phyloP scores from a whole-genome alignment of 2,113 vertebrate species.

The Myocastor coypus region DNA sequence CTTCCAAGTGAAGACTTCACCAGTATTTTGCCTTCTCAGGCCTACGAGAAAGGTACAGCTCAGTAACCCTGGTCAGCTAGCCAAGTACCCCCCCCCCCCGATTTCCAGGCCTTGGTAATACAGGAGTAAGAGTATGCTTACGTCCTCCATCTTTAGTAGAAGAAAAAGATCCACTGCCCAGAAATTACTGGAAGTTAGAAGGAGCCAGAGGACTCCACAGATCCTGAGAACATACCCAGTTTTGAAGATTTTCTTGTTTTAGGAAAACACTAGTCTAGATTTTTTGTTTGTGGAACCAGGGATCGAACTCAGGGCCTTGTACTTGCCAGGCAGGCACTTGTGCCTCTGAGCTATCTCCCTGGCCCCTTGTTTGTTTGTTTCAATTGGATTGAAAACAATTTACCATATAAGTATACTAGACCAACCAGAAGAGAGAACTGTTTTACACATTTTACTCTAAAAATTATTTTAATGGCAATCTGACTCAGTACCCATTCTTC shows the following conservation, averaged over 20 bases:
- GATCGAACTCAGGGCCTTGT: too few relatives aligned
- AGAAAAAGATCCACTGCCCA: not conserved
- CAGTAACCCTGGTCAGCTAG: not conserved
- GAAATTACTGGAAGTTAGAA: slow-evolving; percentile 34
- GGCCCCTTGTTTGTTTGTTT: not conserved
- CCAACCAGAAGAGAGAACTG: not conserved
- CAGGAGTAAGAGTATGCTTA: not conserved
- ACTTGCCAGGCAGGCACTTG: too few relatives aligned
- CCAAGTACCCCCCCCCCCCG: not conserved
- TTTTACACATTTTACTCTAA: slow-evolving; percentile 14
- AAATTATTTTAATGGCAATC: not conserved
- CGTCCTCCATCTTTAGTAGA: not conserved
- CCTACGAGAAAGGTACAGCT: slow-evolving; percentile 89
- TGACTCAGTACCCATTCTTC: not conserved
- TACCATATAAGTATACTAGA: not conserved
- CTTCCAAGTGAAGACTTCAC: slow-evolving; percentile 88
- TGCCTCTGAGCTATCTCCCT: too few relatives aligned
- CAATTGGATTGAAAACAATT: slow-evolving; percentile 1
- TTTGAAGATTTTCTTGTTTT: slow-evolving; percentile 2
- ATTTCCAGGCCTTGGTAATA: not conserved
- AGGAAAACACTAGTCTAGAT: slow-evolving; percentile 17
- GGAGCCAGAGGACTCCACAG: not conserved
- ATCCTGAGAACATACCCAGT: not conserved
- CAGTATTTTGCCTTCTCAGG: slow-evolving; percentile 87
- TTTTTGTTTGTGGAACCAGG: not conserved